Evolutionary conservation across 2,113 vertebrate genomes (phyloP).

Genomic region (Prionailurus bengalensis): DNA sequence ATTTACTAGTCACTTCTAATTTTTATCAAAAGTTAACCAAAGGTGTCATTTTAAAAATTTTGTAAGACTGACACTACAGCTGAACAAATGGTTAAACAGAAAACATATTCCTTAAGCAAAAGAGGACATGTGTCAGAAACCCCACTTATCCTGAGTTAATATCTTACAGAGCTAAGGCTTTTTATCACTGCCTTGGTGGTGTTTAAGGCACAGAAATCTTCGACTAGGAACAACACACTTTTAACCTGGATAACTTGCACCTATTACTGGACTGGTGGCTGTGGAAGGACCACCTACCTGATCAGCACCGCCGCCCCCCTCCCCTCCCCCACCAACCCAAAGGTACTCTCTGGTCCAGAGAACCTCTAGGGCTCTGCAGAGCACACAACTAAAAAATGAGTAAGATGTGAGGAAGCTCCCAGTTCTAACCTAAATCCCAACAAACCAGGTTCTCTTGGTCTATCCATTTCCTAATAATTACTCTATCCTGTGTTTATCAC

Average conservation of each 20-base stretch:
- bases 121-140: background rate
- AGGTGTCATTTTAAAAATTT: background rate
- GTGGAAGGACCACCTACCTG: background rate
- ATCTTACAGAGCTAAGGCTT: background rate
- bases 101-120: background rate
- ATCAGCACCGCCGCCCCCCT: background rate
- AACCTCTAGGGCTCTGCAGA: background rate
- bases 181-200: background rate
- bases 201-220: conserved; percentile 12
- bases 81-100: background rate
- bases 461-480: background rate
- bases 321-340: background rate
- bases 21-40: conserved; percentile 21
- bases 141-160: background rate
- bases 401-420: background rate
- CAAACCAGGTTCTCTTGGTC: background rate
- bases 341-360: background rate
- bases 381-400: background rate
- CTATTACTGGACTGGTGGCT: background rate
- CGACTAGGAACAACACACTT: background rate
- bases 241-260: background rate
- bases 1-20: background rate
- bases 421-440: background rate
- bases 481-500: background rate
- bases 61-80: background rate